phyloP scores from a whole-genome alignment of 2,888 invertebrate species.

The Teleogryllus oceanicus region DNA sequence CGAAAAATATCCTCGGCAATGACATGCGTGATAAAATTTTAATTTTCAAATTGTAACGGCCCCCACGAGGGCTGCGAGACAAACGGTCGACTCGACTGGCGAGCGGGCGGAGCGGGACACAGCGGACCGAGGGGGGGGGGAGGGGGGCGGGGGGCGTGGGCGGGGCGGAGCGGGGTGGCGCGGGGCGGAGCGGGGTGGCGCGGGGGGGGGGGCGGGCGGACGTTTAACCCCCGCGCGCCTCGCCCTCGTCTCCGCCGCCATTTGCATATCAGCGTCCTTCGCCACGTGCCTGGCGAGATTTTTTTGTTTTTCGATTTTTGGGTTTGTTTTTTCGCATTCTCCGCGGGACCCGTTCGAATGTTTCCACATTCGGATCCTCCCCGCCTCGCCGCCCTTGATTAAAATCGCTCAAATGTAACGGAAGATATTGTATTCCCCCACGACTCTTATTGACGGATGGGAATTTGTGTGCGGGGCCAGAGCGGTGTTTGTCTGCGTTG shows the following conservation, averaged over 20 bases:
- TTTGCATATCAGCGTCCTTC: not conserved
- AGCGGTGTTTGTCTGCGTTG: not conserved
- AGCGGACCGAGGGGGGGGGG: too few species aligned
- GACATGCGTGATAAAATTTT: slow-evolving; percentile 1
- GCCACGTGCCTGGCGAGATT: not conserved
- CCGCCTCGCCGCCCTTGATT: not conserved
- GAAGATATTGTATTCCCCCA: slow-evolving; percentile 2
- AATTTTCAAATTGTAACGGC: not conserved
- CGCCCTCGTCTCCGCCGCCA: not conserved
- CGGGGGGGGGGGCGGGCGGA: too few species aligned
- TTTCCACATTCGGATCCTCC: not conserved
- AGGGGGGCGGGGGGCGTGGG: too few species aligned
- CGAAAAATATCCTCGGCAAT: not conserved
- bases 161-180: too few species aligned
- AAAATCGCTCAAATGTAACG: slow-evolving; percentile 18
- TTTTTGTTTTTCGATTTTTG: not conserved
- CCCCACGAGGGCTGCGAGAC: not conserved
- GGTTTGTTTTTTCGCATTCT: slow-evolving; percentile 18
- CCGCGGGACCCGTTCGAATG: not conserved
- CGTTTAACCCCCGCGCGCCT: too few species aligned
- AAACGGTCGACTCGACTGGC: too few species aligned
- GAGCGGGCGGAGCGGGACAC: too few species aligned
- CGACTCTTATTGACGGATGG: slow-evolving; percentile 18
- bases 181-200: too few species aligned
- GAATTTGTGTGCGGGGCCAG: not conserved